These are phyloP conservation scores for Anguilla rostrata DNA, from an alignment of 2,113 vertebrate species.

Conservation along the genomic window DNA sequence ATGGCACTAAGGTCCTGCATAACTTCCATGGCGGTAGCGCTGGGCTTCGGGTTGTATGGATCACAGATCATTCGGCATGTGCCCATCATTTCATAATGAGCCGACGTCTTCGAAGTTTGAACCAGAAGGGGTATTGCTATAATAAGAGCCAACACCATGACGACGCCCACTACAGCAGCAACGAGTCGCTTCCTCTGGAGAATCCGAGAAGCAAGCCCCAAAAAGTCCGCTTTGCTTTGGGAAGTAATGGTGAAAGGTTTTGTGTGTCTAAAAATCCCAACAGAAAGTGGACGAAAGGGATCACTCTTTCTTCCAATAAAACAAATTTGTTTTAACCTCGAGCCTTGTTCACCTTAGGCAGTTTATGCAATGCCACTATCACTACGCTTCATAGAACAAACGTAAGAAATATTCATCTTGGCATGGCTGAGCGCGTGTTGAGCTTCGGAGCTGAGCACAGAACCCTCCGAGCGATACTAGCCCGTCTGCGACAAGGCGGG, in stretches of 20 bases:
- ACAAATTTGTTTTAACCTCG: conserved; percentile 21
- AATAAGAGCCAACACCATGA: conserved; percentile 75
- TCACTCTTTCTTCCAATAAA: conserved; percentile 6
- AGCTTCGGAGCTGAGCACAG: conserved; percentile 15
- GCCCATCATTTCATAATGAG: conserved; percentile 89
- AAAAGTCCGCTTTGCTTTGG: conserved; percentile 67
- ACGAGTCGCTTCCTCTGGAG: conserved; percentile 69
- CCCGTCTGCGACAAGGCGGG: conserved; percentile 17
- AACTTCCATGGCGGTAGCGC: conserved; percentile 73
- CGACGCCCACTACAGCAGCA: conserved; percentile 68
- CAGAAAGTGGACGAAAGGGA: conserved; percentile 13
- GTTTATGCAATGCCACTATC: conserved; percentile 25
- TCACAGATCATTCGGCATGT: conserved; percentile 90
- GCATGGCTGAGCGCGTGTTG: conserved; percentile 20
- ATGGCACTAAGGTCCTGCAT: conserved; percentile 76
- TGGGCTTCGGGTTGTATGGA: conserved; percentile 71
- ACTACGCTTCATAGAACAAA: conserved; percentile 25
- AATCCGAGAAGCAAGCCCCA: conserved; percentile 67
- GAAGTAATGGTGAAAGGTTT: conserved; percentile 69
- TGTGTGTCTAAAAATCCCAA: conserved; percentile 38
- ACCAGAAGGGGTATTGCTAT: conserved; percentile 74
- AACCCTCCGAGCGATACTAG: conserved; percentile 24
- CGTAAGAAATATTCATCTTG: conserved; percentile 13
- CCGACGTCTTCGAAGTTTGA: conserved; percentile 67
- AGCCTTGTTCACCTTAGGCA: conserved; percentile 22